Evolutionary conservation across 2,113 vertebrate genomes (phyloP).

Genomic region (Mobula hypostoma): DNA sequence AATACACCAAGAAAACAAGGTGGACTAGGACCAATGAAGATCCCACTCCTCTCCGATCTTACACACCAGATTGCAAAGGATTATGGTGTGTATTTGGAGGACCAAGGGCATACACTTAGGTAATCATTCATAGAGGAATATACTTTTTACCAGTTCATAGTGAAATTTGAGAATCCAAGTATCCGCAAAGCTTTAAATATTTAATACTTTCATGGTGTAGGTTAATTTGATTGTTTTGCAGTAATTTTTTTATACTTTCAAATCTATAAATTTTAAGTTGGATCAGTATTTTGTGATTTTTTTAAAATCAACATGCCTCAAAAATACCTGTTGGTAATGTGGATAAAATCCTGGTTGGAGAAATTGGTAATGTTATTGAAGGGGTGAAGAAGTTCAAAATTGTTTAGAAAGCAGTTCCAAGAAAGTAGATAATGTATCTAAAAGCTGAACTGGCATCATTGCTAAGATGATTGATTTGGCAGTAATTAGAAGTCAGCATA

Average conservation of each 20-base stretch:
- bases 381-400: background rate
- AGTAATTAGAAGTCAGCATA: background rate
- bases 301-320: background rate
- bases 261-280: no score
- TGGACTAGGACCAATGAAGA: constrained; percentile 82
- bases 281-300: no score
- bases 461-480: background rate
- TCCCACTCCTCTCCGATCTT: constrained; percentile 88
- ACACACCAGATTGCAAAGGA: constrained; percentile 93
- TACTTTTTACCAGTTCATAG: background rate
- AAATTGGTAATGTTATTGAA: background rate
- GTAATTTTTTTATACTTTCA: no score
- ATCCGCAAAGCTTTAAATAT: background rate
- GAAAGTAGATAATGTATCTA: background rate
- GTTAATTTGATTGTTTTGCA: no score
- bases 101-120: constrained; percentile 89
- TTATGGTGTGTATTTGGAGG: constrained; percentile 90
- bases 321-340: background rate
- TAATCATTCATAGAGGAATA: constrained; percentile 42
- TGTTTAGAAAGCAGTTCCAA: background rate
- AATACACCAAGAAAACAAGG: constrained; percentile 89
- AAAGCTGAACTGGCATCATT: background rate
- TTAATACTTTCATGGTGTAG: background rate
- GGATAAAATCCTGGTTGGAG: background rate
- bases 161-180: background rate